phyloP scores from a whole-genome alignment of 2,888 invertebrate genomes.

The Nebria salina region DNA sequence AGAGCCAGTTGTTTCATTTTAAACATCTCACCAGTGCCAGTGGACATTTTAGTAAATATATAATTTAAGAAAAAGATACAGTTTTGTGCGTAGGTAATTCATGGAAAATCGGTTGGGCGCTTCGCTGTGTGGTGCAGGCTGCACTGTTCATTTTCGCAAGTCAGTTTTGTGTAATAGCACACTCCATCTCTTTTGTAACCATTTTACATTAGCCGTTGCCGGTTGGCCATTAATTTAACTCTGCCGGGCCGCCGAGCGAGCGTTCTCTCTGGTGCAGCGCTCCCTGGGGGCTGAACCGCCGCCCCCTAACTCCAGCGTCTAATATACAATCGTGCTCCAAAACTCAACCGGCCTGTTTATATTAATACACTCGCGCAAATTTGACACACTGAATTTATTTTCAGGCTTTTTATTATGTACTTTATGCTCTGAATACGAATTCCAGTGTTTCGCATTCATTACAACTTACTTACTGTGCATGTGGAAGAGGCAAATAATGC shows the following conservation, averaged over 20 bases:
- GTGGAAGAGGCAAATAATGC: no score
- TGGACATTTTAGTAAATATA: no score
- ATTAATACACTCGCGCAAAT: slow-evolving; percentile 43
- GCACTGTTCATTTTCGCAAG: slow-evolving; percentile 34
- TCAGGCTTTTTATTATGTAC: slow-evolving; percentile 42
- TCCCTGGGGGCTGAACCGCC: slow-evolving; percentile 7
- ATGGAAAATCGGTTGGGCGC: no score
- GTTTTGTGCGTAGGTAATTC: no score
- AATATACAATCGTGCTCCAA: slow-evolving; percentile 23
- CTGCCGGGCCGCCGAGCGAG: slow-evolving; percentile 18
- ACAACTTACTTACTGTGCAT: slow-evolving; percentile 19
- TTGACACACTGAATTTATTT: slow-evolving; percentile 45
- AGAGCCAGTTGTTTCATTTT: no score
- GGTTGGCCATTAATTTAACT: slow-evolving; percentile 44
- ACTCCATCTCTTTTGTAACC: slow-evolving; percentile 45
- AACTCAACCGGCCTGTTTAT: slow-evolving; percentile 46
- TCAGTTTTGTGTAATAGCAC: slow-evolving; percentile 41
- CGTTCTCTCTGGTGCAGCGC: slow-evolving; percentile 12
- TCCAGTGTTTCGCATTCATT: slow-evolving; percentile 43
- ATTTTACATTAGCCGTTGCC: slow-evolving; percentile 43
- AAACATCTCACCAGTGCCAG: no score
- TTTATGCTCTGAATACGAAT: slow-evolving; percentile 45
- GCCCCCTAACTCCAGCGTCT: background rate
- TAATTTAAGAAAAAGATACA: no score
- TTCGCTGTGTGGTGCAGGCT: background rate